Evolutionary conservation across 2,113 vertebrate genomes (phyloP), one percentile per base, ranked within the genome.

Genomic region (Hirundichthys speculiger): DNA sequence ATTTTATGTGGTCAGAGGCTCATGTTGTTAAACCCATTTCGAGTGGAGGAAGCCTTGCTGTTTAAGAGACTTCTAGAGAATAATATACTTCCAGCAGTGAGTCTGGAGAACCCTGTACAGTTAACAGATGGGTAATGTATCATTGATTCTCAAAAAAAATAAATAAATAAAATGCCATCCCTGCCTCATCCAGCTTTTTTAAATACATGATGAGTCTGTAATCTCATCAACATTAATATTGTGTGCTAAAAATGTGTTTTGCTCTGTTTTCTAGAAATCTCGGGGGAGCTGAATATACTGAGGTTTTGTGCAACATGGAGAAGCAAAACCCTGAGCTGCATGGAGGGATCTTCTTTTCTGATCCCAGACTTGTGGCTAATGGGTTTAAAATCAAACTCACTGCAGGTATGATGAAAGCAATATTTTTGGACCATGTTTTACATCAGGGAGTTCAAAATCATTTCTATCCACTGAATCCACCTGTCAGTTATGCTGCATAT

Each of bases 41-140:
- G 96, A 77, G 88, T 96, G 72, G 94, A 98, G 90, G 97, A 99
- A 88, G 90, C 93, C 50, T 89, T 98, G 79, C 93, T 99, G 12
- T 92, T 90, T 90, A 94, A 94, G 88, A 95, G 92, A 84, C 94
- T 99, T 75, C 79, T 97, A 83, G 92, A 94, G 90, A 94, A 95
- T 85, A 94, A 98, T 88, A 93, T 94, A 73, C 93, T 99, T 88
- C 93, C 94, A 80, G 73, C 83, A 64, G 91, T 91, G 83, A 92
- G 85, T 49, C 88, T 98, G 85, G 94, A 95, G 75, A 88, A 87
- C 27, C 94, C 96, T 56, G 81, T 98, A 87, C 56, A 87, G 69
- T 83, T 99, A 90, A 95, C 93, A 38, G 94, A 98, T 76, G 94
- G 96, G 96, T 99, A 96, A 83, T 12, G 65, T 91, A 85, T 87